Conservation (phyloP, 2,888 invertebrate species). For the Andrena praecox region DNA sequence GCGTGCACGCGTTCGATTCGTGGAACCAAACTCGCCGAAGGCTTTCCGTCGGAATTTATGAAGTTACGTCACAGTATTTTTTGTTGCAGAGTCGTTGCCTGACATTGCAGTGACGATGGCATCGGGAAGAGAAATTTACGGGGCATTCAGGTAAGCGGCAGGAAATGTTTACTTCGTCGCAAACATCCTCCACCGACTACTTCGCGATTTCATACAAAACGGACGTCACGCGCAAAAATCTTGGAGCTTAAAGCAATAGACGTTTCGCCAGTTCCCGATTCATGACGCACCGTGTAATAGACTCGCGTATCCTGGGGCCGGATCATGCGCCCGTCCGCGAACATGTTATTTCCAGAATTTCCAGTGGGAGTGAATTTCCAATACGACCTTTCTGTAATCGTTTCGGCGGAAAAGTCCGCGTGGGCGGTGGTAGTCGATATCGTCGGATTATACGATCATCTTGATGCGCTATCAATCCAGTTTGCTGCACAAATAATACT, state of each 20-base stretch:
- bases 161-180: background rate
- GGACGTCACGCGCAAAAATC: background rate
- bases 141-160: constrained; percentile 75
- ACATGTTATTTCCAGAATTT: constrained; percentile 73
- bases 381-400: constrained; percentile 69
- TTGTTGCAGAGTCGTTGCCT: constrained; percentile 76
- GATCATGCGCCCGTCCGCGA: constrained; percentile 3
- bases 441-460: constrained; percentile 25
- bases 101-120: constrained; percentile 80
- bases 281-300: background rate
- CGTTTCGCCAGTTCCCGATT: background rate
- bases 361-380: constrained; percentile 72
- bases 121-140: constrained; percentile 79
- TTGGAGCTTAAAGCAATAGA: background rate
- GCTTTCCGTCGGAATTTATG: background rate
- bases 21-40: background rate
- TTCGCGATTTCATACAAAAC: background rate
- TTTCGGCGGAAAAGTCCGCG: constrained; percentile 57
- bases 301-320: constrained; percentile 4
- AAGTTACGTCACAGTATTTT: constrained; percentile 19
- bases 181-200: background rate
- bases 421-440: constrained; percentile 59
- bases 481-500: constrained; percentile 31
- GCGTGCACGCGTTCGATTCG: constrained; percentile 4
- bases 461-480: constrained; percentile 29